Evolutionary conservation across 2,113 vertebrate species (phyloP), one percentile per base, ranked within the genome.

Genomic region (Bufo gargarizans): DNA sequence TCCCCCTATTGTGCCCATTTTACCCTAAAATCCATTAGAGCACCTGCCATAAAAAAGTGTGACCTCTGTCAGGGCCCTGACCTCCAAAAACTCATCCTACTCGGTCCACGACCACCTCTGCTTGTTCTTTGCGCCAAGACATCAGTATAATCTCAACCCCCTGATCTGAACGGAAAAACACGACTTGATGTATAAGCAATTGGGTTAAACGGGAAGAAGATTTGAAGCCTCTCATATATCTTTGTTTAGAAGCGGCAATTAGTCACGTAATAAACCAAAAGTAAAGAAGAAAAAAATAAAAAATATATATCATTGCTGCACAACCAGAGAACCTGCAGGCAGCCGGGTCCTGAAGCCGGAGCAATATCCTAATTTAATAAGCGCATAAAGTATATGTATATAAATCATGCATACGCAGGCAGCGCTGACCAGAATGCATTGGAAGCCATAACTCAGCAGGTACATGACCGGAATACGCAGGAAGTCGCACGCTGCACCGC

Each of bases 291-390:
- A 33, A 33, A 33, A 33, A 33, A 33, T 1, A 74, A 82, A 50
- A 71, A 74, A 47, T 43, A 3, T 13, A 22, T 22, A 82, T 71
- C 76, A 56, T 79, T 43, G 20, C 50, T 50, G 63, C 83, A 74
- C 49, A 19, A 67, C 22, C 58, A 33, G 20, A 72, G 63, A 69
- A 22, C 86, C 20, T 49, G 2, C 9, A 50, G 56, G 49, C 65
- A 82, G 12, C 56, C 79, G 61, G 20, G 16, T 59, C 43, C 67
- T 58, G 19, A 76, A 82, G 67, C 78, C 65, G 58, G 56, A 47
- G 86, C 77, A 59, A 53, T 81, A 61, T 47, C 79, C 56, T 88
- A 88, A 88, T 88, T 76, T 88, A 88, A 82, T 83, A 77, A 88
- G 55, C 69, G 33, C 86, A 82, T 88, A 82, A 88, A 87, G 86